Evolutionary conservation across 2,888 invertebrate genomes (phyloP).

Genomic region (Lasius platythorax): DNA sequence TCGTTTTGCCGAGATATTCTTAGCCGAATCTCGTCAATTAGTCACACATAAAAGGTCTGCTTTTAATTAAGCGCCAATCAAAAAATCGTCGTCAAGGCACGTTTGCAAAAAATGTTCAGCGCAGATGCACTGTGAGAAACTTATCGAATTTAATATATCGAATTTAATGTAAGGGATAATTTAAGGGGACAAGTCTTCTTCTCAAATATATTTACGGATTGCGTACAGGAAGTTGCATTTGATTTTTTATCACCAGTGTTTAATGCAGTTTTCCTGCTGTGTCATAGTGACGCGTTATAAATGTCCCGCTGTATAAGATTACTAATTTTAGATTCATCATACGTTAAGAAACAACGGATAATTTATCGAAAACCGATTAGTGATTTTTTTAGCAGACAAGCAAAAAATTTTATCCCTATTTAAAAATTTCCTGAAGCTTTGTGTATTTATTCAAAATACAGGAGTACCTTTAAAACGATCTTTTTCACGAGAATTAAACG

Average conservation of each 20-base stretch:
- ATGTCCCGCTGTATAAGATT: neutral
- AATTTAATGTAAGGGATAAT: constrained; percentile 35
- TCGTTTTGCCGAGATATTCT: constrained; percentile 27
- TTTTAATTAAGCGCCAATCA: constrained; percentile 39
- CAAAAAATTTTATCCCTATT: neutral
- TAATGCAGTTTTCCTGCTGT: neutral
- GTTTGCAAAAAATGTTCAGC: neutral
- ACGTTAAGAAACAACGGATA: neutral
- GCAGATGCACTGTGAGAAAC: constrained; percentile 35
- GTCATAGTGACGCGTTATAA: neutral
- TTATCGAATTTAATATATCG: constrained; percentile 12
- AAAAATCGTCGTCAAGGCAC: constrained; percentile 12
- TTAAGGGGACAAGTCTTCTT: neutral
- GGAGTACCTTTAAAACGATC: neutral
- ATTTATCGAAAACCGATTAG: neutral
- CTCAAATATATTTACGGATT: neutral
- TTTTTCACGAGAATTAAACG: neutral
- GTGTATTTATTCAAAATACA: neutral
- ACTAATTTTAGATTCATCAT: neutral
- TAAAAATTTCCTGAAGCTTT: neutral
- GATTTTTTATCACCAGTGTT: neutral
- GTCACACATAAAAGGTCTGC: constrained; percentile 25
- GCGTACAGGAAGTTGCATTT: neutral
- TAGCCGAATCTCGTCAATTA: constrained; percentile 21
- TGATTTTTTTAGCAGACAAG: neutral